phyloP scores from a whole-genome alignment of 2,888 invertebrate species.

The Acrobasis consociella region DNA sequence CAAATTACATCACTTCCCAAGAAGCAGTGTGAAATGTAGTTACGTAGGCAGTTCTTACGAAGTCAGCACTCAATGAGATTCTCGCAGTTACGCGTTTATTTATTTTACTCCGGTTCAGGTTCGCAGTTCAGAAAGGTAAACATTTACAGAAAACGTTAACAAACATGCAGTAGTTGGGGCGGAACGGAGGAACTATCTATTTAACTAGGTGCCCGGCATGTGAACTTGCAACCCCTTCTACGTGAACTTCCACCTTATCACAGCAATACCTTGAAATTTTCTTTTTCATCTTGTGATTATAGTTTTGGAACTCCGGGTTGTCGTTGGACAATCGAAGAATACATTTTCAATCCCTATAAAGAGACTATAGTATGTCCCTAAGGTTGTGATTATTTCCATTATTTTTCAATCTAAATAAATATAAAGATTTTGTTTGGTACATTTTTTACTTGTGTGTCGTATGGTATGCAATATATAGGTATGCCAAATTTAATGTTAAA shows the following conservation, averaged over 20 bases:
- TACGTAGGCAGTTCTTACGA: constrained; percentile 9
- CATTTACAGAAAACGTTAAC: constrained; percentile 8
- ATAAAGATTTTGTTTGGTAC: neutral
- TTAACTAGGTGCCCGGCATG: neutral
- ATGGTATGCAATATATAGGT: neutral
- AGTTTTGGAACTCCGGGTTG: too few relatives aligned
- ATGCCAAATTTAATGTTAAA: neutral
- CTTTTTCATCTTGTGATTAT: too few relatives aligned
- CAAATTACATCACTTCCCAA: neutral
- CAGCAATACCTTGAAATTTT: too few relatives aligned
- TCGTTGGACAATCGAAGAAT: too few relatives aligned
- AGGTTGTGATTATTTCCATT: too few relatives aligned
- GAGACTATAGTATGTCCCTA: too few relatives aligned
- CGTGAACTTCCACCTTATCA: too few relatives aligned
- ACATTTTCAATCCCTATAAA: too few relatives aligned
- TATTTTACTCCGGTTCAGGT: constrained; percentile 2
- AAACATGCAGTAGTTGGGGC: neutral
- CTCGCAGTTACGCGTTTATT: neutral
- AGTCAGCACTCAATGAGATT: neutral
- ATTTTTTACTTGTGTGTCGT: neutral
- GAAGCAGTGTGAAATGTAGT: neutral
- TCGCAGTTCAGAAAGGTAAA: constrained; percentile 11
- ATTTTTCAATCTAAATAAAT: too few relatives aligned
- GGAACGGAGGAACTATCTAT: neutral
- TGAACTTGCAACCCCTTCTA: too few relatives aligned